Conservation (phyloP, 2,797 vertebrate species). For the Gadopsis bispinosus region DNA sequence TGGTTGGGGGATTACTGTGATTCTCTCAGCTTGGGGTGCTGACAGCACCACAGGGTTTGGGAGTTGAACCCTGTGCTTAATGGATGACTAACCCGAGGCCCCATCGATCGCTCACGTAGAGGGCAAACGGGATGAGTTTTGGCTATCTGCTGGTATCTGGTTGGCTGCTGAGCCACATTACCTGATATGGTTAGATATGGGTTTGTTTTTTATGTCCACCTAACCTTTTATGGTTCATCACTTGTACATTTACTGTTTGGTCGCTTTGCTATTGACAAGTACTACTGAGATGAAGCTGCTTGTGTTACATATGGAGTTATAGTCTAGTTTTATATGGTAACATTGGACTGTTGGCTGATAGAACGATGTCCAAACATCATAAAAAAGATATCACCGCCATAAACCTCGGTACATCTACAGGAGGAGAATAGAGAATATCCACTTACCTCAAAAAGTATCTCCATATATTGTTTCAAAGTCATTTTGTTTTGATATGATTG, state of each 20-base stretch:
- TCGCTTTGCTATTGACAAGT: slow-evolving; percentile 14
- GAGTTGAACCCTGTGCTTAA: slow-evolving; percentile 9
- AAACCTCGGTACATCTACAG: slow-evolving; percentile 18
- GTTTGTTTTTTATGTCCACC: background rate
- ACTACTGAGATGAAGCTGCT: background rate
- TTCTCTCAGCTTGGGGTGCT: slow-evolving; percentile 29
- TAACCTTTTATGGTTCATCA: background rate
- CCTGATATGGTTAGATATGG: background rate
- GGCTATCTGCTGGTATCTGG: slow-evolving; percentile 12
- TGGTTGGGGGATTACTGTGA: slow-evolving; percentile 44
- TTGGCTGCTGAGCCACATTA: slow-evolving; percentile 7
- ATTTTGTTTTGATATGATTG: background rate
- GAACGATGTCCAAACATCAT: slow-evolving; percentile 29
- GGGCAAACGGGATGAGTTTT: slow-evolving; percentile 2
- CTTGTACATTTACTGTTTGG: background rate
- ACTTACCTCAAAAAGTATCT: background rate
- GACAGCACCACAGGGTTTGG: slow-evolving; percentile 16
- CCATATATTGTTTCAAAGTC: background rate
- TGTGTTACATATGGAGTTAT: slow-evolving; percentile 1
- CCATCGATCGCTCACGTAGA: background rate
- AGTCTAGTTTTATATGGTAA: slow-evolving; percentile 1
- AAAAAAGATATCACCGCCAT: slow-evolving; percentile 20
- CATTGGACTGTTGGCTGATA: slow-evolving; percentile 7
- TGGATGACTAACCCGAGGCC: slow-evolving; percentile 27
- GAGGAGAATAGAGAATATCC: background rate